Evolutionary conservation across 2,888 invertebrate species (phyloP).

Genomic region (Coelogynopora nodosa): DNA sequence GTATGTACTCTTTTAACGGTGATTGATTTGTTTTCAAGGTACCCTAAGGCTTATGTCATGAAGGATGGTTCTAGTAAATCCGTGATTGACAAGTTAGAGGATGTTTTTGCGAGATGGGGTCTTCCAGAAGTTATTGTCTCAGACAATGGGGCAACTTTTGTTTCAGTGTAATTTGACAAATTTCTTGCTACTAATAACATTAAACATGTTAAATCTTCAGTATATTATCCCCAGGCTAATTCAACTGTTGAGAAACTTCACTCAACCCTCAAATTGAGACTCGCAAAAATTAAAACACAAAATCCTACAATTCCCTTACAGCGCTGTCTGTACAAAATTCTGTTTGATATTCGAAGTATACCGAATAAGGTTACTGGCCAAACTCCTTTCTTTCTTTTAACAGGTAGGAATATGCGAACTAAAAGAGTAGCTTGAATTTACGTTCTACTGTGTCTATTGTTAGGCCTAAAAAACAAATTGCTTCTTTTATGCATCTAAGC

Average conservation of each 20-base stretch:
- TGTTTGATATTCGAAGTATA: neutral
- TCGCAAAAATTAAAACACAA: neutral
- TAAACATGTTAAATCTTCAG: slow-evolving; percentile 10
- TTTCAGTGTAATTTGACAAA: neutral
- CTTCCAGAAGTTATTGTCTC: neutral
- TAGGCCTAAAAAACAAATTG: slow-evolving; percentile 20
- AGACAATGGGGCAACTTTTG: slow-evolving; percentile 11
- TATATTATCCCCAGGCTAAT: slow-evolving; percentile 23
- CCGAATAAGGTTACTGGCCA: slow-evolving; percentile 3
- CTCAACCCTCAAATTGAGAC: neutral
- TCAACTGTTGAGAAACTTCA: neutral
- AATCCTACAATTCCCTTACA: slow-evolving; percentile 1
- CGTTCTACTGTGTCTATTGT: slow-evolving; percentile 19
- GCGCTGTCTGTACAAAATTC: neutral
- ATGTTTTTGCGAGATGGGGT: slow-evolving; percentile 30
- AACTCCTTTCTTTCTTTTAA: slow-evolving; percentile 32
- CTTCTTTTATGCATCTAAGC: neutral
- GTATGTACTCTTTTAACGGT: neutral
- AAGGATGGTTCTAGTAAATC: neutral
- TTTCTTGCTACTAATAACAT: neutral
- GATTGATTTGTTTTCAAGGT: slow-evolving; percentile 20
- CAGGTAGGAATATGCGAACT: slow-evolving; percentile 18
- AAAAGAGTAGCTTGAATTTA: slow-evolving; percentile 28
- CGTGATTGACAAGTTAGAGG: slow-evolving; percentile 4
- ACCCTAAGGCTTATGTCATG: neutral